These are phyloP conservation scores for Bombus superbus DNA, from an alignment of 1,140 invertebrate species.

Conservation along the genomic window DNA sequence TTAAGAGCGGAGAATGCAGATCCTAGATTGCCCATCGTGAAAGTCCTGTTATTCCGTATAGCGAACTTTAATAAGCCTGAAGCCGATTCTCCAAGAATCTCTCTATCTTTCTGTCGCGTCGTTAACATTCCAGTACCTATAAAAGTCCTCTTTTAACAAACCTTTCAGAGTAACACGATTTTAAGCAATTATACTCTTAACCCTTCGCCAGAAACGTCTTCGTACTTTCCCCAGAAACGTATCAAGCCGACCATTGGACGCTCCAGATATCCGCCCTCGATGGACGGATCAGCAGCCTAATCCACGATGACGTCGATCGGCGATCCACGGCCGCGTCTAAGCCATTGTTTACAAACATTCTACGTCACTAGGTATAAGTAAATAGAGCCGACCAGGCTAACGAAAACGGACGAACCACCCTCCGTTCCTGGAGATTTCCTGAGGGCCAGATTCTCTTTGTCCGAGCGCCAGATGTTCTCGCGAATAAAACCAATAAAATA, in stretches of 20 bases:
- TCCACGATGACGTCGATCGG: not conserved
- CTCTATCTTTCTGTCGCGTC: no score
- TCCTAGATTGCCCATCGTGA: not conserved
- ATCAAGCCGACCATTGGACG: not conserved
- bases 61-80: not conserved
- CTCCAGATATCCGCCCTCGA: not conserved
- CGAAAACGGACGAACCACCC: slow-evolving; percentile 53
- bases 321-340: slow-evolving; percentile 9
- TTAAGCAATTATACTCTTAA: not conserved
- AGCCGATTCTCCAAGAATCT: not conserved
- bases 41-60: slow-evolving; percentile 14
- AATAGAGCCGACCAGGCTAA: slow-evolving; percentile 39
- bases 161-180: not conserved
- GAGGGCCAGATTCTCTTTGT: slow-evolving; percentile 72
- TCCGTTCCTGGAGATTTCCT: slow-evolving; percentile 62
- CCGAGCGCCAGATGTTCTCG: slow-evolving; percentile 77
- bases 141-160: not conserved
- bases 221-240: not conserved
- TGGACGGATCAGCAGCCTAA: not conserved
- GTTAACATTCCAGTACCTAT: not conserved
- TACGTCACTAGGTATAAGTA: slow-evolving; percentile 64
- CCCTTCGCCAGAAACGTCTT: not conserved
- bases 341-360: slow-evolving; percentile 70
- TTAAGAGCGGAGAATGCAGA: slow-evolving; percentile 1
- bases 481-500: slow-evolving; percentile 75